A percentile compares a stretch with the other conserved stretches of the same genome.
phyloP scores from a whole-genome alignment of 2,797 vertebrate genomes.

The Notolepis coatsorum region DNA sequence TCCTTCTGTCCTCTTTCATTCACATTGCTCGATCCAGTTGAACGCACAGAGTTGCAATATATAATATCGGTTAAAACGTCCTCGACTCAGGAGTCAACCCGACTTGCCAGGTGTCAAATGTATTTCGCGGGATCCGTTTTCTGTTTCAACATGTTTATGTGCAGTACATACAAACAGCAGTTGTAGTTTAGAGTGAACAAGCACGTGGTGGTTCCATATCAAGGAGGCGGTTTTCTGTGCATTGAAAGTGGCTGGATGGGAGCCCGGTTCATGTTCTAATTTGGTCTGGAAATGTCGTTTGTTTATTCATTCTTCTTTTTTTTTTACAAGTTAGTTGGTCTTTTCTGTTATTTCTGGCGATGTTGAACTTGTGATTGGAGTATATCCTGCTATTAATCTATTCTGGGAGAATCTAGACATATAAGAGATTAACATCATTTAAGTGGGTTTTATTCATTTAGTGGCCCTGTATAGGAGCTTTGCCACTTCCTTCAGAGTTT shows the following conservation, averaged over 20 bases:
- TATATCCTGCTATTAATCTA: conserved; percentile 2
- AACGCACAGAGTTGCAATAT: conserved; percentile 10
- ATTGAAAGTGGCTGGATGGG: background rate
- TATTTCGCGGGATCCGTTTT: no score
- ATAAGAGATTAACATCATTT: conserved; percentile 38
- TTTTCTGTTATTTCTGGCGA: background rate
- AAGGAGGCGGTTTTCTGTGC: background rate
- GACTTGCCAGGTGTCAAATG: conserved; percentile 30
- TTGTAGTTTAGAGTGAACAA: background rate
- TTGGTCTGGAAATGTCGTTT: conserved; percentile 22
- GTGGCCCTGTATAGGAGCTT: conserved; percentile 23
- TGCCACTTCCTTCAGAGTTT: background rate
- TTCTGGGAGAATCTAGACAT: background rate
- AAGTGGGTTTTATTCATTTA: conserved; percentile 18
- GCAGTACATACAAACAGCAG: no score
- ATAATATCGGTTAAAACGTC: no score
- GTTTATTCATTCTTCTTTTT: conserved; percentile 30
- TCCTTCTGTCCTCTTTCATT: conserved; percentile 8
- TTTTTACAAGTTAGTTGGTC: conserved; percentile 19
- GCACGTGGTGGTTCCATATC: background rate
- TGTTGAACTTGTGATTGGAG: conserved; percentile 13
- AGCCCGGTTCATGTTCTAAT: conserved; percentile 15
- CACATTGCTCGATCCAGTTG: conserved; percentile 17
- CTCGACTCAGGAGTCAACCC: conserved; percentile 20
- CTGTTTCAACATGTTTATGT: no score